Evolutionary conservation across 2,113 vertebrate species (phyloP).

Genomic region (Chrysochloris asiatica): DNA sequence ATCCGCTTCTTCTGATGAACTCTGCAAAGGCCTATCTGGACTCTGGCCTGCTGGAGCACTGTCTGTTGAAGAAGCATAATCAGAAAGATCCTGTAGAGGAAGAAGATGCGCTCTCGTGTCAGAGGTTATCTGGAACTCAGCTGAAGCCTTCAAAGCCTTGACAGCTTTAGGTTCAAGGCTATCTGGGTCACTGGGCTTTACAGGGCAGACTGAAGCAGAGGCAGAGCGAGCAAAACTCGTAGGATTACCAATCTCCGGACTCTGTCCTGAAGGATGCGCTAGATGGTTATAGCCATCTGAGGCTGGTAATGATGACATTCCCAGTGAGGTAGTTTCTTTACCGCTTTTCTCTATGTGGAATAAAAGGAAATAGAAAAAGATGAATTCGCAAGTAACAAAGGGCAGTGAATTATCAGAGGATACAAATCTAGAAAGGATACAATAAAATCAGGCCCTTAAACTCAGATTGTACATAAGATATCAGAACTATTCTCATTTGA

Average conservation of each 20-base stretch:
- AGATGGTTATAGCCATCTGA: constrained; percentile 87
- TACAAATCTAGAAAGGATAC: constrained; percentile 10
- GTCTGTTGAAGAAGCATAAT: constrained; percentile 55
- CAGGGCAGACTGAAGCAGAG: constrained; percentile 83
- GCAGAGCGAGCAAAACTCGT: constrained; percentile 86
- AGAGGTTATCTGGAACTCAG: constrained; percentile 70
- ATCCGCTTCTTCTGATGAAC: constrained; percentile 58
- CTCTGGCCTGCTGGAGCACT: background rate
- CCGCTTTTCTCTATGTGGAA: constrained; percentile 87
- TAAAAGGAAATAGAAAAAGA: constrained; percentile 60
- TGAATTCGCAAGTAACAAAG: background rate
- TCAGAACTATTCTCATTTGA: background rate
- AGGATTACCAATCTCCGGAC: constrained; percentile 82
- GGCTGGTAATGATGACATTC: constrained; percentile 89
- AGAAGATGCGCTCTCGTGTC: constrained; percentile 51
- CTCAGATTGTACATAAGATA: background rate
- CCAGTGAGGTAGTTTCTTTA: constrained; percentile 99
- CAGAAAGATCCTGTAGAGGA: constrained; percentile 73
- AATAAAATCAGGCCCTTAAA: constrained; percentile 24
- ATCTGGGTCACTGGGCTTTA: constrained; percentile 70
- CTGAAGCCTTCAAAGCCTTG: constrained; percentile 72
- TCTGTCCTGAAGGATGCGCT: constrained; percentile 84
- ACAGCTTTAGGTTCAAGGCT: constrained; percentile 58
- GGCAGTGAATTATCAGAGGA: background rate
- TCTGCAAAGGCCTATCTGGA: constrained; percentile 70